Evolutionary conservation across 2,113 vertebrate species (phyloP), one percentile per base, ranked within the genome.

Genomic region (Apistogramma diplotaenia): DNA sequence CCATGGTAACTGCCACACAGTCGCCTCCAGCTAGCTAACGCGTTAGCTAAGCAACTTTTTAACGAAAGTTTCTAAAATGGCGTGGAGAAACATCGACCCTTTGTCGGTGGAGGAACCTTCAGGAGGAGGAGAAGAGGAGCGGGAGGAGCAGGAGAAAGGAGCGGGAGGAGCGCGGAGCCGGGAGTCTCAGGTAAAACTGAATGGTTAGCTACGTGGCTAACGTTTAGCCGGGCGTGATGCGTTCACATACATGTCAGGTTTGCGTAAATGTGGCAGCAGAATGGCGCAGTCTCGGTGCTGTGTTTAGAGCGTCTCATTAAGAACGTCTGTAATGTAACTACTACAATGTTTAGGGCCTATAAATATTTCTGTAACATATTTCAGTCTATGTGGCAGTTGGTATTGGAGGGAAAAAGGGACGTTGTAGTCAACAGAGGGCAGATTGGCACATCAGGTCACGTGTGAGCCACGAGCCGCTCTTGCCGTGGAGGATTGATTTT

Each of bases 21-120:
- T 4, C 11, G 11, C 10, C 0, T 4, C 11, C 5, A 19, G 0
- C 11, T 31, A 5, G 15, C 4, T 61, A 1, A 35, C 0, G 31
- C 35, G 0, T 61, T 21, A 19, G 8, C 51, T 37, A n/a, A 27
- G n/a, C 21, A 29, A 15, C 4, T 18, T 60, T 43, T 31, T 13
- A 27, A 5, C 8, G 0, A 19, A n/a, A 19, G 23, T 77, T 37
- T 56, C 2, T 1, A 1, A 25, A 21, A 87, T 86, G 83, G 31
- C 59, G 21, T 54, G 73, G 1, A 76, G 11, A 43, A 56, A 33
- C 18, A 1, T 2, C 0, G 60, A 86, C 18, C 70, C 79, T 2
- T 27, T 82, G 0, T 78, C 46, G 2, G 33, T 56, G 9, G 60
- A 55, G 3, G 46, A 71, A 1, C 8, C 25, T 10, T 1, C 51